Percentiles rank a stretch among this genome's conserved stretches.
phyloP scores from a whole-genome alignment of 2,888 invertebrate genomes.

The Melinaea marsaeus region DNA sequence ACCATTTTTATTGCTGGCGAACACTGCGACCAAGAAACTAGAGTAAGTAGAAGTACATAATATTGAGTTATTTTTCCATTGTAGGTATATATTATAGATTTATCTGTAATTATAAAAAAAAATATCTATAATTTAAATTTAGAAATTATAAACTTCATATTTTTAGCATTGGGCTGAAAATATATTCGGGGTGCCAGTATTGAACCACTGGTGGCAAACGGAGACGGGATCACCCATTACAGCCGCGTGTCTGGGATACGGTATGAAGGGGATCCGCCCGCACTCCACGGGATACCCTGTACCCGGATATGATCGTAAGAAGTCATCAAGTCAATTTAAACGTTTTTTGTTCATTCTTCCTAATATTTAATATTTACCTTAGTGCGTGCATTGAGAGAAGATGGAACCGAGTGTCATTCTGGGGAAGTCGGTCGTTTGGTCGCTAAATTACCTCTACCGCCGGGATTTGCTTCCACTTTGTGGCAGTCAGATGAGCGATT shows the following conservation, averaged over 20 bases:
- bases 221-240: constrained; percentile 95
- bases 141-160: constrained; percentile 1
- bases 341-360: too few relatives aligned
- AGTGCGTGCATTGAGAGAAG: constrained; percentile 68
- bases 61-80: neutral
- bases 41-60: constrained; percentile 56
- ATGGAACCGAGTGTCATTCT: constrained; percentile 82
- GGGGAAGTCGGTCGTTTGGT: constrained; percentile 91
- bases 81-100: neutral
- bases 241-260: constrained; percentile 88
- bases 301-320: constrained; percentile 90
- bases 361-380: constrained; percentile 16
- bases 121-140: neutral
- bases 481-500: constrained; percentile 90
- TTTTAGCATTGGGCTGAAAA: constrained; percentile 68
- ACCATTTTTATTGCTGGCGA: constrained; percentile 93
- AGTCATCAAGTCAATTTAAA: neutral
- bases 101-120: neutral
- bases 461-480: constrained; percentile 90
- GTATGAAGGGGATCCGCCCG: constrained; percentile 83
- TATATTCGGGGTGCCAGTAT: constrained; percentile 72
- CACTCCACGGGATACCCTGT: constrained; percentile 90
- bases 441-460: constrained; percentile 91
- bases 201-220: constrained; percentile 99
- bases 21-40: constrained; percentile 94